phyloP scores from a whole-genome alignment of 1,140 invertebrate genomes.

The Sminthurinus signatus region DNA sequence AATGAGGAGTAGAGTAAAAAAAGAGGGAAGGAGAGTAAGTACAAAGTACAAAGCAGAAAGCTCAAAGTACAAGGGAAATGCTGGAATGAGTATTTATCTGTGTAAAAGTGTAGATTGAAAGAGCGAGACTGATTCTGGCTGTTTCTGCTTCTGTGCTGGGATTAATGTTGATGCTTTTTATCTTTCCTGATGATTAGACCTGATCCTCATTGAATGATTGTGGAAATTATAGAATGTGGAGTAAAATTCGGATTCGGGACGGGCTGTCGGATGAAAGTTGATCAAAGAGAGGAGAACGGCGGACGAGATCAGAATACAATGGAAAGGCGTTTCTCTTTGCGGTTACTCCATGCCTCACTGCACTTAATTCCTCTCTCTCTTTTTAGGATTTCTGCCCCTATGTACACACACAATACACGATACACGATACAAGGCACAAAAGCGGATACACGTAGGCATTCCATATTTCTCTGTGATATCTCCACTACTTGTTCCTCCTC shows the following conservation, averaged over 20 bases:
- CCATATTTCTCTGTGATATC: too few species aligned
- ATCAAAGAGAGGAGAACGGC: slow-evolving; percentile 13
- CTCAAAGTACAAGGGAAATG: neutral
- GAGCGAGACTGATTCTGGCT: neutral
- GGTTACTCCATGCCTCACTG: slow-evolving; percentile 26
- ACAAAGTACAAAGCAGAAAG: neutral
- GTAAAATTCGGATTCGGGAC: slow-evolving; percentile 11
- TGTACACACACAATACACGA: too few species aligned
- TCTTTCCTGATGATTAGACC: slow-evolving; percentile 31
- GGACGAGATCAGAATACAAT: slow-evolving; percentile 28
- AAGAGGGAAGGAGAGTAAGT: neutral
- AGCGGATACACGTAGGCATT: too few species aligned
- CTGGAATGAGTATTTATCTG: neutral
- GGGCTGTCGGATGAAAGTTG: slow-evolving; percentile 17
- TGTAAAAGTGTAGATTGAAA: slow-evolving; percentile 1
- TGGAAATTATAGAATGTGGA: slow-evolving; percentile 5
- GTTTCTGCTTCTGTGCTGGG: neutral
- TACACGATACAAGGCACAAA: too few species aligned
- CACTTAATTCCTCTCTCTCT: slow-evolving; percentile 18
- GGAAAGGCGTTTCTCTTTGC: slow-evolving; percentile 26
- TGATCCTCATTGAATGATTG: slow-evolving; percentile 20
- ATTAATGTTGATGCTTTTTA: slow-evolving; percentile 30
- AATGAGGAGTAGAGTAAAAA: neutral
- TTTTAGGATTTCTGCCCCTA: too few species aligned
- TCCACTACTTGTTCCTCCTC: too few species aligned